phyloP scores from a whole-genome alignment of 2,113 vertebrate species.

The Ibidorhyncha struthersii region DNA sequence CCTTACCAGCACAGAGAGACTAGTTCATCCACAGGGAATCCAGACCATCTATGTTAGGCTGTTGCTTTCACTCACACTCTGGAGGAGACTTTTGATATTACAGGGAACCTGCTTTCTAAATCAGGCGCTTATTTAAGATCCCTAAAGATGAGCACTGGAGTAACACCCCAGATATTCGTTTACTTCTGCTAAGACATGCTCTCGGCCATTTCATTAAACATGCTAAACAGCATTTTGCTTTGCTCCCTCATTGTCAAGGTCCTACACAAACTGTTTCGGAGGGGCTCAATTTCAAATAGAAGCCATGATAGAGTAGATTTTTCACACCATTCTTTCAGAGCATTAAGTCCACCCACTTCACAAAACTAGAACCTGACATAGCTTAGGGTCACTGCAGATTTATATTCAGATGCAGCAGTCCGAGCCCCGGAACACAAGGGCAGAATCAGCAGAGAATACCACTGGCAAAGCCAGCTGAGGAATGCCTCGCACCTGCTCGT shows the following conservation, averaged over 20 bases:
- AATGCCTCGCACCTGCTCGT: not conserved
- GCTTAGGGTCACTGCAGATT: not conserved
- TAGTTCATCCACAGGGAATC: not conserved
- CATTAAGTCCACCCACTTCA: not conserved
- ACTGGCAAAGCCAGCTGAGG: not conserved
- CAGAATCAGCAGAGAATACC: not conserved
- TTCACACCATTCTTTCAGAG: not conserved
- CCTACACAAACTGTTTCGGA: not conserved
- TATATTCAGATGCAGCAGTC: not conserved
- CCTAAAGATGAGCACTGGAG: not conserved
- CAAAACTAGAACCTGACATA: not conserved
- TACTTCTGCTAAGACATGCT: not conserved
- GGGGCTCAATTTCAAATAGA: not conserved
- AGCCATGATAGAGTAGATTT: not conserved
- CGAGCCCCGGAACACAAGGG: accelerated
- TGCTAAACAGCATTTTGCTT: not conserved
- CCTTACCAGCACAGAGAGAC: not conserved
- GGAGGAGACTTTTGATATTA: not conserved
- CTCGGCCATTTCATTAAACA: not conserved
- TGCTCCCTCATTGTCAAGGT: not conserved
- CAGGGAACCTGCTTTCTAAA: not conserved
- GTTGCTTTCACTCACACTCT: not conserved
- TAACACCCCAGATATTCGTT: not conserved
- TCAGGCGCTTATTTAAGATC: not conserved
- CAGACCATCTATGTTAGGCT: not conserved